Percentiles rank a stretch among this genome's conserved stretches.
phyloP scores from a whole-genome alignment of 2,888 invertebrate species.

The Trichogramma evanescens region DNA sequence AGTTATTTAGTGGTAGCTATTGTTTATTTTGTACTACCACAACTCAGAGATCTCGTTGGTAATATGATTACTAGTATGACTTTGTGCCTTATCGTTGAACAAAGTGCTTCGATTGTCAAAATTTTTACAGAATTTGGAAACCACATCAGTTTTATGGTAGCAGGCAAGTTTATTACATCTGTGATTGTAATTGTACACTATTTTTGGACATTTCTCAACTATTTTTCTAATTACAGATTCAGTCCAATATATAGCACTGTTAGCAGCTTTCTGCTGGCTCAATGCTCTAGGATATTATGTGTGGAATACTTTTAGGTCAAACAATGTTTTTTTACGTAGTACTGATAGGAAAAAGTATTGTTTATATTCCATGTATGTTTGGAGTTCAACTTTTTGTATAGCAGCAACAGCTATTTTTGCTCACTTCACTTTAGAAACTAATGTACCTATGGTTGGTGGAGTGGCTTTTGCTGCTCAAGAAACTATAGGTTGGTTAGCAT shows the following conservation, averaged over 20 bases:
- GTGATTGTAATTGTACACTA: background rate
- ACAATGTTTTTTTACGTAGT: conserved; percentile 76
- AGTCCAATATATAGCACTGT: conserved; percentile 65
- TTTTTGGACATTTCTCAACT: background rate
- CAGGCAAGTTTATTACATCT: conserved; percentile 55
- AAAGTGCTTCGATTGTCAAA: conserved; percentile 70
- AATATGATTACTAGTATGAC: conserved; percentile 79
- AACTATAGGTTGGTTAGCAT: conserved; percentile 73
- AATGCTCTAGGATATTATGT: conserved; percentile 81
- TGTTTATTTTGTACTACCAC: conserved; percentile 76
- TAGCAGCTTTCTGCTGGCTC: conserved; percentile 81
- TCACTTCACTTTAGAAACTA: conserved; percentile 71
- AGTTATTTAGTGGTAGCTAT: conserved; percentile 67
- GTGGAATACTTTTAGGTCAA: conserved; percentile 81
- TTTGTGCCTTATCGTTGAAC: conserved; percentile 68
- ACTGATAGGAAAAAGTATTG: conserved; percentile 83
- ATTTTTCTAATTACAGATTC: conserved; percentile 57
- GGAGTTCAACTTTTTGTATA: conserved; percentile 67
- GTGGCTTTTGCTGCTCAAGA: conserved; percentile 56
- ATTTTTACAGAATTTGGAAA: conserved; percentile 75
- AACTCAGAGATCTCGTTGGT: conserved; percentile 72
- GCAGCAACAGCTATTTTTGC: conserved; percentile 71
- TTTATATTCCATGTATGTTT: conserved; percentile 76
- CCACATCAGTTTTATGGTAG: conserved; percentile 72
- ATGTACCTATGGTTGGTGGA: conserved; percentile 47